phyloP scores from a whole-genome alignment of 2,113 vertebrate genomes.

The Spilogale gracilis region DNA sequence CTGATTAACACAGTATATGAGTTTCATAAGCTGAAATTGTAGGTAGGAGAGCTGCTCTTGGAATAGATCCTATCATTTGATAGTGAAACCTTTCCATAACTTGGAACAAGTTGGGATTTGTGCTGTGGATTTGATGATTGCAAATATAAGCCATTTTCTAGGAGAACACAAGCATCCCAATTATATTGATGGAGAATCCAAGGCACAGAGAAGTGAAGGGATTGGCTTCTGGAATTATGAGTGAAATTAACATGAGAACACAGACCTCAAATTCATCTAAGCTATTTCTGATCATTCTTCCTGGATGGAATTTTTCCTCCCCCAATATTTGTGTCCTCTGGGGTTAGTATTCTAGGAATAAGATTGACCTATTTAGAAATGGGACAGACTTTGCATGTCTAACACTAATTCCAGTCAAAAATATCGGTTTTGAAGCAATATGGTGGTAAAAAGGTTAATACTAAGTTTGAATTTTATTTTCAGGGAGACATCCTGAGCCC shows the following conservation, averaged over 20 bases:
- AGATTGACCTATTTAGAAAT: conserved; percentile 60
- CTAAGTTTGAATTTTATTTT: conserved; percentile 73
- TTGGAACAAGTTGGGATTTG: neutral
- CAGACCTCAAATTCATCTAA: neutral
- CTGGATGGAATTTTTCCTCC: neutral
- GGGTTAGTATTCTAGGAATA: conserved; percentile 54
- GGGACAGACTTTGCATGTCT: neutral
- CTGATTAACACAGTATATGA: neutral
- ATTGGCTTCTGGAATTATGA: neutral
- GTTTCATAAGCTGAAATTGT: neutral
- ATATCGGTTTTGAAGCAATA: conserved; percentile 69
- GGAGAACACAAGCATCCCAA: neutral
- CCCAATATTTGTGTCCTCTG: neutral
- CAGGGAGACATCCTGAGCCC: conserved; percentile 70
- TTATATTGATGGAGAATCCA: neutral
- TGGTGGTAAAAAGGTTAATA: conserved; percentile 78
- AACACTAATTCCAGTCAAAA: neutral
- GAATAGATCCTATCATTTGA: neutral
- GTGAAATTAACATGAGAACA: neutral
- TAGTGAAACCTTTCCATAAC: neutral
- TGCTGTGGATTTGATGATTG: neutral
- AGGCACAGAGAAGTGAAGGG: neutral
- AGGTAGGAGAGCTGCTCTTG: neutral
- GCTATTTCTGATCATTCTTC: neutral
- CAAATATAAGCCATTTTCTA: neutral